These are phyloP conservation scores for Calcarius lapponicus DNA, from an alignment of 2,797 vertebrate genomes.

Conservation along the genomic window DNA sequence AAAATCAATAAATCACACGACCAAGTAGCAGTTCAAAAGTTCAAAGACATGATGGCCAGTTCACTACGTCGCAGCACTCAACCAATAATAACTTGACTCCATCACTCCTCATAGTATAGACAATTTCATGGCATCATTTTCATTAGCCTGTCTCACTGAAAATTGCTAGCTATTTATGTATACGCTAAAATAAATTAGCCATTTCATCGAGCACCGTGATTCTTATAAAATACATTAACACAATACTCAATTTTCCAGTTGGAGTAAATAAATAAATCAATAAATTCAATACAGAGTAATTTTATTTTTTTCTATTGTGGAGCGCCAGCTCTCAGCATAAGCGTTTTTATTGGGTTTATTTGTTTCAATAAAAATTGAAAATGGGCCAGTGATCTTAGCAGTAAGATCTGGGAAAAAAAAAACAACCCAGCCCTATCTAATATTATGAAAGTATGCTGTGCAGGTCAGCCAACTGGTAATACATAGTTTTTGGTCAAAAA, in stretches of 20 bases:
- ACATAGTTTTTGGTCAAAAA: constrained; percentile 64
- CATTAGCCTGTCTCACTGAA: constrained; percentile 85
- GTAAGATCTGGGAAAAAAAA: constrained; percentile 15
- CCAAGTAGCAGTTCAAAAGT: constrained; percentile 85
- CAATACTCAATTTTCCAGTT: constrained; percentile 82
- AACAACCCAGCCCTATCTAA: constrained; percentile 34
- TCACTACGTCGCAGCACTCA: constrained; percentile 75
- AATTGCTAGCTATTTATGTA: constrained; percentile 97
- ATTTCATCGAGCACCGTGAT: constrained; percentile 90
- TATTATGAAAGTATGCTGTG: constrained; percentile 48
- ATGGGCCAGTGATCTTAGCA: constrained; percentile 73
- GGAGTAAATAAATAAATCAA: constrained; percentile 87
- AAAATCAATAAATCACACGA: constrained; percentile 82
- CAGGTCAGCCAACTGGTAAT: constrained; percentile 43
- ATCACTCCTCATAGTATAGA: constrained; percentile 79
- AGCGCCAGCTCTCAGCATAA: constrained; percentile 73
- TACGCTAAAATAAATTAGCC: constrained; percentile 88
- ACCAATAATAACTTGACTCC: constrained; percentile 80
- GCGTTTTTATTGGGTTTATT: constrained; percentile 84
- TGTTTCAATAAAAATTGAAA: constrained; percentile 85
- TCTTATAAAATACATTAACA: constrained; percentile 85
- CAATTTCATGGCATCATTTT: constrained; percentile 82
- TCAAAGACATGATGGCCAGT: constrained; percentile 84
- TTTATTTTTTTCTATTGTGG: constrained; percentile 70
- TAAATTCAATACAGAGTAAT: constrained; percentile 78